These are phyloP conservation scores for Poeciliopsis occidentalis DNA, from an alignment of 2,113 vertebrate species.

Conservation along the genomic window DNA sequence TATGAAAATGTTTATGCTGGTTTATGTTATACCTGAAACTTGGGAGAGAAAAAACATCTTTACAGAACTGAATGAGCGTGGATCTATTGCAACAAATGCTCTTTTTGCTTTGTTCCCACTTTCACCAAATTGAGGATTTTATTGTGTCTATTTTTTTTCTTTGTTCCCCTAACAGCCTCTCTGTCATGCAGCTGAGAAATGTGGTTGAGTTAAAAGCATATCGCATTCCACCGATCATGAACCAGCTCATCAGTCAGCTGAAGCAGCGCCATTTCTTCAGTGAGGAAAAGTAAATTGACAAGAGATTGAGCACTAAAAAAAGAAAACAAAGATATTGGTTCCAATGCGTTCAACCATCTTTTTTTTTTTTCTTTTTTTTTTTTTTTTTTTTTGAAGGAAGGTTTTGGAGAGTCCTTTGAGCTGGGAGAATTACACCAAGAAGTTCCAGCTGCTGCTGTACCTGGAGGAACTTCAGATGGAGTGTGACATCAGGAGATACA, in stretches of 20 bases:
- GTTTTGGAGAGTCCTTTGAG: slow-evolving; percentile 75
- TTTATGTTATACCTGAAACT: no score
- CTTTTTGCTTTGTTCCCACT: neutral
- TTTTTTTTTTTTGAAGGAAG: slow-evolving; percentile 41
- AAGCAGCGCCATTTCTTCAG: rapidly evolving
- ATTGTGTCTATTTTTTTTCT: rapidly evolving
- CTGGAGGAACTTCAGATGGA: slow-evolving; percentile 93
- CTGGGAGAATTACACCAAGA: slow-evolving; percentile 80
- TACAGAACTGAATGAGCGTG: no score
- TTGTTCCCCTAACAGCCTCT: slow-evolving; percentile 38
- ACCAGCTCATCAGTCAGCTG: slow-evolving; percentile 44
- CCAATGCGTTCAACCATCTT: neutral
- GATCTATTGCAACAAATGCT: no score
- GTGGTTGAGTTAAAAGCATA: neutral
- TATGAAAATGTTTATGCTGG: no score
- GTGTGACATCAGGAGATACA: slow-evolving; percentile 88
- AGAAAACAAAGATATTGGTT: no score
- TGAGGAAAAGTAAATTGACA: slow-evolving; percentile 32
- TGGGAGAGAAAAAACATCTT: no score
- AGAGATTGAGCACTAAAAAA: neutral
- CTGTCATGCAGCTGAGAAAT: slow-evolving; percentile 4
- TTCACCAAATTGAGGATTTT: neutral
- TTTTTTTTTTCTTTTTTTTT: neutral
- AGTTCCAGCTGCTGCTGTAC: slow-evolving; percentile 85
- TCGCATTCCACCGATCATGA: slow-evolving; percentile 18